Evolutionary conservation across 2,797 vertebrate species (phyloP).

Genomic region (Danio jaintianensis): DNA sequence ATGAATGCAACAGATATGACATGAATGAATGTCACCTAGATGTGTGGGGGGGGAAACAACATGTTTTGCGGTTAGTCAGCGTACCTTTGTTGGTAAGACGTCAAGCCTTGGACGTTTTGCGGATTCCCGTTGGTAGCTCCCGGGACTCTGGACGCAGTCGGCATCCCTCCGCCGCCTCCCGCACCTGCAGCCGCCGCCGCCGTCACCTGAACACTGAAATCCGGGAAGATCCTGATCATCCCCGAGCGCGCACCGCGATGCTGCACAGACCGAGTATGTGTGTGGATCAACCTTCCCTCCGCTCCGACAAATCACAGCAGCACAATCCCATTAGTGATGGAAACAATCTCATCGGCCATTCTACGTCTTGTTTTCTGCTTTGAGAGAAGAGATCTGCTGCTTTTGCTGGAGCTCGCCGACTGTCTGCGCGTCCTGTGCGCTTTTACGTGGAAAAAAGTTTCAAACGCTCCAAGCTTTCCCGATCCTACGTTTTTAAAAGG

Average conservation of each 20-base stretch:
- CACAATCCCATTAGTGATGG: slow-evolving; percentile 87
- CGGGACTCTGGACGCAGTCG: slow-evolving; percentile 83
- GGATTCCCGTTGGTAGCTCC: slow-evolving; percentile 88
- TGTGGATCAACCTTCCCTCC: slow-evolving; percentile 77
- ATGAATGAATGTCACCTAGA: slow-evolving; percentile 25
- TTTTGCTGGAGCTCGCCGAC: slow-evolving; percentile 39
- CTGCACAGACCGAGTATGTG: slow-evolving; percentile 70
- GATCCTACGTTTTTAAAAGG: neutral
- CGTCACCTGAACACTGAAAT: slow-evolving; percentile 99
- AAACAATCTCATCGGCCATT: slow-evolving; percentile 68
- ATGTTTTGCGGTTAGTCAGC: slow-evolving; percentile 61
- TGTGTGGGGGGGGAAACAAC: neutral
- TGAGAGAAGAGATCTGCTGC: slow-evolving; percentile 62
- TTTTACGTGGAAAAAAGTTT: slow-evolving; percentile 42
- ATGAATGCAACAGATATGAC: slow-evolving; percentile 10
- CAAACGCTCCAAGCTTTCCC: neutral
- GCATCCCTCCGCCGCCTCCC: slow-evolving; percentile 81
- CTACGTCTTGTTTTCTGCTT: slow-evolving; percentile 80
- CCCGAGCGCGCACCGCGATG: slow-evolving; percentile 77
- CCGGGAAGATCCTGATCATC: slow-evolving; percentile 97
- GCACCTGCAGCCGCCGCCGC: slow-evolving; percentile 87
- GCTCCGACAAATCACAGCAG: slow-evolving; percentile 82
- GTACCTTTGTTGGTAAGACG: slow-evolving; percentile 96
- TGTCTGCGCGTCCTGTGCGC: slow-evolving; percentile 39
- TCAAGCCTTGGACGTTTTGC: slow-evolving; percentile 92